These are phyloP conservation scores for Chiloscyllium plagiosum DNA, from an alignment of 2,113 vertebrate species.

Conservation along the genomic window DNA sequence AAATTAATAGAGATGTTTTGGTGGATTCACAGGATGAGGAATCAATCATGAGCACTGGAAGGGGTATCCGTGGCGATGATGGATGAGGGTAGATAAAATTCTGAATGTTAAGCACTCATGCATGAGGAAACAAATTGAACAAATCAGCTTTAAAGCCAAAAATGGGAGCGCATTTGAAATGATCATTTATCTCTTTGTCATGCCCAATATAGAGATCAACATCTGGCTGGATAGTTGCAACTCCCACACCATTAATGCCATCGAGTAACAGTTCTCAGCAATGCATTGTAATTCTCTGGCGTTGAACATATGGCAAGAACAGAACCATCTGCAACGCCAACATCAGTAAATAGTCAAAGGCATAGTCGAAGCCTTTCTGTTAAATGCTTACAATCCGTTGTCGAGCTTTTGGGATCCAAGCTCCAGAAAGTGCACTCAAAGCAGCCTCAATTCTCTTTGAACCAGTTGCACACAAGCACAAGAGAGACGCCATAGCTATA, in stretches of 20 bases:
- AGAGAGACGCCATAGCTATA: not conserved
- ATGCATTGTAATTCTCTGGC: not conserved
- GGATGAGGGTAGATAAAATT: not conserved
- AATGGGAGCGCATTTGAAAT: not conserved
- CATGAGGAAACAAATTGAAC: not conserved
- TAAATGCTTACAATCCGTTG: not conserved
- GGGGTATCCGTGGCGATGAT: not conserved
- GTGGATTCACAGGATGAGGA: not conserved
- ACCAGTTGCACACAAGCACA: not conserved
- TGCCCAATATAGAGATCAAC: not conserved
- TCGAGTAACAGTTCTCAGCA: not conserved
- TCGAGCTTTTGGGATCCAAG: not conserved
- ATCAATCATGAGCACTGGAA: not conserved
- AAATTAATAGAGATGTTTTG: not conserved
- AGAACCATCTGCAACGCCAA: not conserved
- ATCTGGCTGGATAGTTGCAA: not conserved
- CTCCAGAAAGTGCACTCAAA: not conserved
- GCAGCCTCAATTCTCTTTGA: not conserved
- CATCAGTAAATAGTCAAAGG: not conserved
- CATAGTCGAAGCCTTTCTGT: not conserved
- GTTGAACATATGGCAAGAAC: not conserved
- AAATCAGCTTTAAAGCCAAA: not conserved
- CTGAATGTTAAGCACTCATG: not conserved
- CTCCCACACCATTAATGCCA: not conserved
- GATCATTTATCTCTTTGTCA: not conserved